A percentile compares a stretch with the other conserved stretches of the same genome.
phyloP scores from a whole-genome alignment of 2,113 vertebrate species.

The Telmatochromis bifrenatus region DNA sequence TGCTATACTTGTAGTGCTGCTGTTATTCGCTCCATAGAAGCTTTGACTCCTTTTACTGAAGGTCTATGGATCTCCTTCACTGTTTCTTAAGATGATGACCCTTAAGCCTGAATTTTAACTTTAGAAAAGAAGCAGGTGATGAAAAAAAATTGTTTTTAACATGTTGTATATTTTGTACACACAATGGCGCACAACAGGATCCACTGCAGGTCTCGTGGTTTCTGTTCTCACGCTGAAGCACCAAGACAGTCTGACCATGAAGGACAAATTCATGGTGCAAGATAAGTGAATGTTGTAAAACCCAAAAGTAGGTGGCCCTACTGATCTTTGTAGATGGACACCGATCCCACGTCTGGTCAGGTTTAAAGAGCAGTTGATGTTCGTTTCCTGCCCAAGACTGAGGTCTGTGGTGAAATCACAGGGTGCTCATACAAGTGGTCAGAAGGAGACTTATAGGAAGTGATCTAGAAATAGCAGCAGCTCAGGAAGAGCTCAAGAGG shows the following conservation, averaged over 20 bases:
- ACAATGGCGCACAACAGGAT: background rate
- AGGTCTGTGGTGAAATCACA: background rate
- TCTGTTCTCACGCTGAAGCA: background rate
- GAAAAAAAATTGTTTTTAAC: background rate
- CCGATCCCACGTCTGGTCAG: background rate
- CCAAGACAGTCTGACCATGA: background rate
- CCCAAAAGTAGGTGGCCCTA: background rate
- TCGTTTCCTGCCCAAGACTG: background rate
- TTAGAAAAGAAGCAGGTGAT: background rate
- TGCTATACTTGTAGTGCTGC: background rate
- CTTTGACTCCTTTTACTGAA: background rate
- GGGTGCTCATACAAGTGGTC: background rate
- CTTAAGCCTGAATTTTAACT: background rate
- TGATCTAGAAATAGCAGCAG: background rate
- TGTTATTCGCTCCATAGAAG: background rate
- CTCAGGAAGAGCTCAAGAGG: background rate
- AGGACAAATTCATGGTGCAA: background rate
- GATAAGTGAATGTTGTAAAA: background rate
- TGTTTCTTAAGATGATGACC: background rate
- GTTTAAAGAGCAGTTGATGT: background rate
- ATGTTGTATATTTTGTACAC: background rate
- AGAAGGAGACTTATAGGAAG: background rate
- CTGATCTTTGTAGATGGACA: background rate
- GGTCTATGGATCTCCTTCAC: background rate
- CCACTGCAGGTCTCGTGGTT: background rate